Base-by-base conservation (phyloP, 2,888 invertebrate species). In the Drosophila histrio region DNA sequence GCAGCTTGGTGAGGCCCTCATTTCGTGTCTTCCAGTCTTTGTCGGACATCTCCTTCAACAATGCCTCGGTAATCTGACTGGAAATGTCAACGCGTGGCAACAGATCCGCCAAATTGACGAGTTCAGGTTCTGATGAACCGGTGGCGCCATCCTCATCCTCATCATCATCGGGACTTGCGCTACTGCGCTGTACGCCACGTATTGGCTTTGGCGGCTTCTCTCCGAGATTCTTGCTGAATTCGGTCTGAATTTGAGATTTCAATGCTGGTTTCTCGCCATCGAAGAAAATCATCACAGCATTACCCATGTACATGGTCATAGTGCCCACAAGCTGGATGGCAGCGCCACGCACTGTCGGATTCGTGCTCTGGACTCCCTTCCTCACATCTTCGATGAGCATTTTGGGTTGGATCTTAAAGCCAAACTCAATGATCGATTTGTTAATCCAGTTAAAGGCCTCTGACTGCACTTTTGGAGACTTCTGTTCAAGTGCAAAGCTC, bases 401-500 rank as follows among this genome's bases (percentile, higher is more conserved):
- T 91, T 96, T 96, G 4, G 95, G 93, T 88, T 96, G 96, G 82
- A 96, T 90, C 69, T 94, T 94, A 38, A 97, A 95, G 2, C 98
- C 98, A 93, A 98, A 98, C 89, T 98, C 97, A 86, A 94, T 94
- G 4, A 98, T 93, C 0, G 97, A 95, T 36, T 92, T 94, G 1
- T 94, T 92, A 67, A 97, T 93, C 97, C 98, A 98, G 60, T 94
- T 93, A 54, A 98, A 93, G 58, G 96, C 93, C 91, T 98, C 98
- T 0, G 96, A 95, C 88, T 97, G 97, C 36, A 97, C 96, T 92
- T 97, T 97, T 0, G 98, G 98, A 89, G 96, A 98, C 92, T 97
- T 97, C 91, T 97, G 97, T 79, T 94, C 94, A 91, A 97, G 96
- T 0, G 97, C 96, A 89, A 94, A 95, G 2, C 94, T 93, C 21